Conservation (phyloP, 2,797 vertebrate species). For the Spheniscus humboldti region DNA sequence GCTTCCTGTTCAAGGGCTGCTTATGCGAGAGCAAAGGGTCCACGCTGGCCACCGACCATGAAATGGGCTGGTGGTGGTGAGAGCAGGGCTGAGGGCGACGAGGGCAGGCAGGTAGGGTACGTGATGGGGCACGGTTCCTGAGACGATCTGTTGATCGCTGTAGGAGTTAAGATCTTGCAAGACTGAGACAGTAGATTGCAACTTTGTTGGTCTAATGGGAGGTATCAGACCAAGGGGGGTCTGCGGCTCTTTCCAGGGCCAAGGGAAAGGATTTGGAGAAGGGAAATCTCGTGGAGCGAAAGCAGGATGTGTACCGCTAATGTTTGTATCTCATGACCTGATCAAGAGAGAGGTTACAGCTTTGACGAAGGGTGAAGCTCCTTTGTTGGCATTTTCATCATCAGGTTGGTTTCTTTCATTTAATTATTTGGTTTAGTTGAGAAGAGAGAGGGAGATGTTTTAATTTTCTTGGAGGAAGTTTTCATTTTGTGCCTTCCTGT, state of each 20-base stretch:
- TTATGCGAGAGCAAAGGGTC: background rate
- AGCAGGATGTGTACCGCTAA: background rate
- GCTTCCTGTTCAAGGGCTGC: constrained; percentile 28
- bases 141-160: fast-evolving
- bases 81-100: background rate
- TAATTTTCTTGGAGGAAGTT: background rate
- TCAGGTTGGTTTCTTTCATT: background rate
- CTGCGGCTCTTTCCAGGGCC: background rate
- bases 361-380: background rate
- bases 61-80: background rate
- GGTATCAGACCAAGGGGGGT: background rate
- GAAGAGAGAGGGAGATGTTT: background rate
- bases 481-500: background rate
- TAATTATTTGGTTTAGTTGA: background rate
- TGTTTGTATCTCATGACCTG: background rate
- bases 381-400: background rate
- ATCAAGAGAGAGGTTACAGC: background rate
- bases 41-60: fast-evolving
- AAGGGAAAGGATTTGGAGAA: background rate
- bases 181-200: background rate
- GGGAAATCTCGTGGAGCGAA: fast-evolving
- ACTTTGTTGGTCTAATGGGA: background rate
- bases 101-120: background rate
- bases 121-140: background rate
- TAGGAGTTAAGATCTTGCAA: background rate